Conservation (phyloP, 1,140 invertebrate genomes). For the Phymorhynchus buccinoides region DNA sequence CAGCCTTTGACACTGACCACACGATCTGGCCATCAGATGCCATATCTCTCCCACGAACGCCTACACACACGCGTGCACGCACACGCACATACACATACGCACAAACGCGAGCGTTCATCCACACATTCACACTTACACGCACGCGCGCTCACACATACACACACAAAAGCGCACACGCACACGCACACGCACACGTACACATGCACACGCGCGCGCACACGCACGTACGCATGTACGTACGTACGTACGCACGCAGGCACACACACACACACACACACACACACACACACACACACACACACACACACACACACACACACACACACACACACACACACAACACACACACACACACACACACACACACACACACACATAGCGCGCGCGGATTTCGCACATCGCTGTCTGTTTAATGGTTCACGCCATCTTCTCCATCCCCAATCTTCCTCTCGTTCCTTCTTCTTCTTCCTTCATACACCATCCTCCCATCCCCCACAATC, state of each 20-base stretch:
- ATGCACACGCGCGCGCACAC: slow-evolving; percentile 2
- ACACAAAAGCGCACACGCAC: not conserved
- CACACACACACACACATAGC: not conserved
- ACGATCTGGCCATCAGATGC: too few species aligned
- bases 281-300: not conserved
- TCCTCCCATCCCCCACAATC: not conserved
- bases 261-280: slow-evolving; percentile 1
- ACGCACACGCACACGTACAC: slow-evolving; percentile 11
- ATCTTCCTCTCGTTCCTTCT: not conserved
- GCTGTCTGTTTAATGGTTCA: not conserved
- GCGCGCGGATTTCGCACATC: not conserved
- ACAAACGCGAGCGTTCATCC: too few species aligned
- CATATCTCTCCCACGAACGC: too few species aligned
- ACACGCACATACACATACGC: not conserved
- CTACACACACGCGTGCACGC: not conserved
- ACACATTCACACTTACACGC: not conserved
- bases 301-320: too few species aligned
- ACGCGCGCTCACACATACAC: not conserved
- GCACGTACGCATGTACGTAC: not conserved
- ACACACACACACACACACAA: too few species aligned
- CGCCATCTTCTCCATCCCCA: too few species aligned
- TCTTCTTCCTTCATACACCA: not conserved
- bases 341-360: not conserved
- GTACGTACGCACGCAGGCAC: not conserved
- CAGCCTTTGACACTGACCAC: too few species aligned